Evolutionary conservation across 2,888 invertebrate species (phyloP), one percentile per base, ranked within the genome.

Genomic region (Mesoligia furuncula): DNA sequence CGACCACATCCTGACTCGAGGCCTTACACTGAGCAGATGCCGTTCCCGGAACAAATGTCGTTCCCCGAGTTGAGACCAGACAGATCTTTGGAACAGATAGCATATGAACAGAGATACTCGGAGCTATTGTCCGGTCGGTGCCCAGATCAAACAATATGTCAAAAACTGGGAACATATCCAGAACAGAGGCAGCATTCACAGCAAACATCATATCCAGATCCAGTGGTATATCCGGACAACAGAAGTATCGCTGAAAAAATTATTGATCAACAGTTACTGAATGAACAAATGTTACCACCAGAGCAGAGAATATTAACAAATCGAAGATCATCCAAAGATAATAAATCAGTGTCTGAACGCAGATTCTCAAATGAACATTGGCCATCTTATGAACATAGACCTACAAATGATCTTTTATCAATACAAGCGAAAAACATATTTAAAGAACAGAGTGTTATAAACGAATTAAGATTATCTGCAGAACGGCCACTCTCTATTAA

Each of bases 291-390:
- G 80, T 73, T 78, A 31, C 75, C 77, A 59, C 79, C 77, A 66
- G 79, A 83, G 48, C 75, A 77, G 36, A 86, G 75, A 71, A 57
- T 62, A 7, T 45, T 81, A 59, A 72, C 27, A 65, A 77, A 79
- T 48, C 62, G 75, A 42, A 73, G 76, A 48, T 61, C 67, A 57
- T 79, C 85, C 13, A 89, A 81, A 66, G 87, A 87, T 65, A 79
- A 69, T 11, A 86, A 69, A 74, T 66, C 71, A 27, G 42, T 73
- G 24, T 48, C 79, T 59, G 86, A 86, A 67, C 77, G 61, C 13
- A 80, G 75, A 70, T 42, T 67, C 42, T 70, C 85, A 24, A 73
- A 75, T 42, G 81, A 90, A 71, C 68, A 69, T 64, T 73, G 86
- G 81, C 66, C 75, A 27, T 66, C 76, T 17, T 78, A 78, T 68